Conservation (phyloP, 2,797 vertebrate genomes). For the Ataeniobius toweri region DNA sequence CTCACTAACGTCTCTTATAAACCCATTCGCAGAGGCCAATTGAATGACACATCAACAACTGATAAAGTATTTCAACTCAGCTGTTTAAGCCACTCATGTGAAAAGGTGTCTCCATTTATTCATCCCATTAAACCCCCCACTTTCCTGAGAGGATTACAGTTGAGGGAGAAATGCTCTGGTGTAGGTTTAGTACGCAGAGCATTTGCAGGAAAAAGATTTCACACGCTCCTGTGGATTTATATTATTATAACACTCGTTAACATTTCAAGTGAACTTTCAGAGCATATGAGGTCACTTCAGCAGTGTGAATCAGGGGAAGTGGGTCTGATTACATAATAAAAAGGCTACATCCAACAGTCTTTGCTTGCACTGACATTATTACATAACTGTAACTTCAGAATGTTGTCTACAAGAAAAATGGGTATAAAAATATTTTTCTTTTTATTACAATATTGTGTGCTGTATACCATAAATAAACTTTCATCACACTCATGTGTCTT, state of each 20-base stretch:
- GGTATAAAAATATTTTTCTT: not conserved
- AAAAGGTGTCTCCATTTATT: slow-evolving; percentile 62
- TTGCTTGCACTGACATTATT: slow-evolving; percentile 21
- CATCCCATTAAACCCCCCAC: slow-evolving; percentile 54
- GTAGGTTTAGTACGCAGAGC: slow-evolving; percentile 39
- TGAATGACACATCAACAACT: slow-evolving; percentile 55
- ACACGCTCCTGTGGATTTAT: slow-evolving; percentile 32
- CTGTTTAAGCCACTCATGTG: slow-evolving; percentile 62
- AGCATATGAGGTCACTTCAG: slow-evolving; percentile 31
- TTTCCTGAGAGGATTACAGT: slow-evolving; percentile 65
- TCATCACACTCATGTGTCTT: too few species aligned
- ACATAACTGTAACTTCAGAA: slow-evolving; percentile 10
- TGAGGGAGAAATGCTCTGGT: slow-evolving; percentile 50
- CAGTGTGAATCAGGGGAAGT: slow-evolving; percentile 24
- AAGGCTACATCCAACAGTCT: slow-evolving; percentile 22
- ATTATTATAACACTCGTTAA: slow-evolving; percentile 16
- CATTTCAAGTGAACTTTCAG: slow-evolving; percentile 29
- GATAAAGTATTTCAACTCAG: slow-evolving; percentile 64
- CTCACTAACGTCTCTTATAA: slow-evolving; percentile 63
- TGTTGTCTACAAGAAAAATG: slow-evolving; percentile 4
- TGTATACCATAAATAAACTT: too few species aligned
- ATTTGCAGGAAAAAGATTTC: slow-evolving; percentile 28
- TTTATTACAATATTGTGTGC: not conserved
- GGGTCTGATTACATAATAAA: slow-evolving; percentile 28
- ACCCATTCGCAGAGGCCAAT: slow-evolving; percentile 55